Conservation (phyloP, 2,888 invertebrate genomes). For the Eubasilissa splendida region DNA sequence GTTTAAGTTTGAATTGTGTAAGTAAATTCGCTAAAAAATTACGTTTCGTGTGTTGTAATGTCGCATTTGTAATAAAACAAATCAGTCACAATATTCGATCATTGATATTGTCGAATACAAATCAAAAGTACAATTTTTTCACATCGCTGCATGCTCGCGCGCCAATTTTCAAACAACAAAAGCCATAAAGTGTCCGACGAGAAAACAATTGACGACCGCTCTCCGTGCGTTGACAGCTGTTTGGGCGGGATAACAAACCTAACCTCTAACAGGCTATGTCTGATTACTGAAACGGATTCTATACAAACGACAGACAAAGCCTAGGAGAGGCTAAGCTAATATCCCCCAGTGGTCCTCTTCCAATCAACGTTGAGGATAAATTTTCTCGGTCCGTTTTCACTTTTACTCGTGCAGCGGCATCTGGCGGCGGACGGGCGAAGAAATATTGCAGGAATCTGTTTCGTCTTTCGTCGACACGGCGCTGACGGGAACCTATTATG, state of each 20-base stretch:
- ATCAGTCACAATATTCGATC: too few relatives aligned
- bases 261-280: constrained; percentile 76
- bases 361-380: background rate
- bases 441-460: background rate
- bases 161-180: too few relatives aligned
- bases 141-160: too few relatives aligned
- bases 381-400: background rate
- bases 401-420: background rate
- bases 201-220: background rate
- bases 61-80: too few relatives aligned
- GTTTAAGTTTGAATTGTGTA: too few relatives aligned
- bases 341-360: constrained; percentile 60
- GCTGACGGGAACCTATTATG: too few relatives aligned
- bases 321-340: constrained; percentile 75
- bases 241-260: constrained; percentile 64
- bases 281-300: constrained; percentile 62
- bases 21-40: too few relatives aligned
- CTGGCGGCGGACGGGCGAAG: background rate
- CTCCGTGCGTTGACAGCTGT: background rate
- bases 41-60: too few relatives aligned
- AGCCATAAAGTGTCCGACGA: too few relatives aligned
- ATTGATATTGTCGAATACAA: too few relatives aligned
- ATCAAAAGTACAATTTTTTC: too few relatives aligned
- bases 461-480: too few relatives aligned
- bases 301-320: constrained; percentile 71